phyloP scores from a whole-genome alignment of 2,113 vertebrate species.

The Aphyosemion australe region DNA sequence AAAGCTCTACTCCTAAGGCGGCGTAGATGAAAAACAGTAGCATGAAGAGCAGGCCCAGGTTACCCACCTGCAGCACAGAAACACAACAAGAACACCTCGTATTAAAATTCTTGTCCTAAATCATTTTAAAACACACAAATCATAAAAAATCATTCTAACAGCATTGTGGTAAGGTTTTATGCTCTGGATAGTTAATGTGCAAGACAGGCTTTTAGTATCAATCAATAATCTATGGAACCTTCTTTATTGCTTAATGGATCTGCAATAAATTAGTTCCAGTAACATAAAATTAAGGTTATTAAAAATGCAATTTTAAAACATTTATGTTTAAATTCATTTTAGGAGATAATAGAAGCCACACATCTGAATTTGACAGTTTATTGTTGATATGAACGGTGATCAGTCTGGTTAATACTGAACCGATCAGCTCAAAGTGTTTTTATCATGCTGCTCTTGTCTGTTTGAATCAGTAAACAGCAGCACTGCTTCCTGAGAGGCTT shows the following conservation, averaged over 20 bases:
- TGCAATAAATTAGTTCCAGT: too few species aligned
- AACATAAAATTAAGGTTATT: too few species aligned
- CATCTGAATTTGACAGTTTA: neutral
- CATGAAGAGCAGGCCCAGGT: slow-evolving; percentile 98
- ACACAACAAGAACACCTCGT: neutral
- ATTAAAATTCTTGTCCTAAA: too few species aligned
- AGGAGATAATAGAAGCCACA: neutral
- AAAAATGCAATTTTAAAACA: neutral
- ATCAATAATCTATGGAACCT: too few species aligned
- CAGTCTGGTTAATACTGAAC: neutral
- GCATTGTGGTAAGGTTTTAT: neutral
- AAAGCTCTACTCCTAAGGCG: slow-evolving; percentile 96
- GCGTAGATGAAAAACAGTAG: slow-evolving; percentile 99
- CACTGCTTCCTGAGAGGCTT: slow-evolving; percentile 18
- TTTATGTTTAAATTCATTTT: neutral
- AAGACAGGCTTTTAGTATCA: too few species aligned
- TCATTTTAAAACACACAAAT: too few species aligned
- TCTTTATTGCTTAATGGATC: too few species aligned
- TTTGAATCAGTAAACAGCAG: slow-evolving; percentile 8
- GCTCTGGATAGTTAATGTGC: neutral
- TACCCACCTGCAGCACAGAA: slow-evolving; percentile 88
- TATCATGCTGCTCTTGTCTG: neutral
- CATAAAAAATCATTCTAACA: neutral
- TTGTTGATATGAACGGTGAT: neutral
- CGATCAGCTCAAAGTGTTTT: neutral